phyloP scores from a whole-genome alignment of 2,113 vertebrate genomes.

The Microcebus tavaratra region DNA sequence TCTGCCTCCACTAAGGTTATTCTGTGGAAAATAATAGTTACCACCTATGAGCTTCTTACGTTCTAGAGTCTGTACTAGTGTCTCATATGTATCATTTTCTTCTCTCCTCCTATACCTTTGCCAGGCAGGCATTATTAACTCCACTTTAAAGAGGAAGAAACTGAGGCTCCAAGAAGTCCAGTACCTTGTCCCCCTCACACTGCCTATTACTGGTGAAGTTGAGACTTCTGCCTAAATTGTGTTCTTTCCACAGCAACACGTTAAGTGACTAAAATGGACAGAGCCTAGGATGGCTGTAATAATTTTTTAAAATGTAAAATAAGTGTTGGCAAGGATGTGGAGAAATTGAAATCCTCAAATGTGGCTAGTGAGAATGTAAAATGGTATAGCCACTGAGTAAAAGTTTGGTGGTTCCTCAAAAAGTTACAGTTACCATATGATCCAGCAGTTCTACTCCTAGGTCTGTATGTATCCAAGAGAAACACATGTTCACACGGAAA shows the following conservation, averaged over 20 bases:
- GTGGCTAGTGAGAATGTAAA: neutral
- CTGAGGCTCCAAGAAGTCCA: neutral
- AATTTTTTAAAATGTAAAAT: neutral
- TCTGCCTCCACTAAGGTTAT: neutral
- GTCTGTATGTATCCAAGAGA: neutral
- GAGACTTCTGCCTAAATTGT: neutral
- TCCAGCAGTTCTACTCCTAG: neutral
- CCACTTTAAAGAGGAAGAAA: constrained; percentile 36
- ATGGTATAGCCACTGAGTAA: neutral
- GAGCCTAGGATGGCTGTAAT: neutral
- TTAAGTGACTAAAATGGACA: neutral
- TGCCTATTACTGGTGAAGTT: neutral
- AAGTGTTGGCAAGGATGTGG: neutral
- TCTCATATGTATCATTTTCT: neutral
- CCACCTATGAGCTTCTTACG: neutral
- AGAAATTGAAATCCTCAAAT: neutral
- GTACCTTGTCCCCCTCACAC: neutral
- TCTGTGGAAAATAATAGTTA: neutral
- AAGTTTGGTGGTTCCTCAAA: neutral
- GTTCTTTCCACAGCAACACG: neutral
- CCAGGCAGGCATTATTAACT: neutral
- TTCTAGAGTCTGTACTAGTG: neutral
- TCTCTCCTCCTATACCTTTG: neutral
- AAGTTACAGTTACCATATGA: neutral
- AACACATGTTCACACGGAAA: neutral